Conservation (phyloP, 2,888 invertebrate genomes). For the Nymphalis urticae region DNA sequence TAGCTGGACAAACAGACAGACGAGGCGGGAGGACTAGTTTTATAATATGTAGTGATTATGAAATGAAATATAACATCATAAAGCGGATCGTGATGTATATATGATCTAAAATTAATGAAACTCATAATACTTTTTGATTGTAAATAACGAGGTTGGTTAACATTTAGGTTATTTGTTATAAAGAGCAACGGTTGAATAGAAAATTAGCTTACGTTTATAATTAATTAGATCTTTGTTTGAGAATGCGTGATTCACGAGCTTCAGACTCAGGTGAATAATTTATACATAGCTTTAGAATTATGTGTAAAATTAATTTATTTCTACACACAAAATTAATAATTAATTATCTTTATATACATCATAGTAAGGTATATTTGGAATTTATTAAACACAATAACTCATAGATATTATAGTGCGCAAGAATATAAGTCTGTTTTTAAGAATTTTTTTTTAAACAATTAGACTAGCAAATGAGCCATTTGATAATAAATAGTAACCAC, state of each 20-base stretch:
- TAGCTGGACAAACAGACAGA: no score
- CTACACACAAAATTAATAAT: not conserved
- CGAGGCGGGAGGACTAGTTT: no score
- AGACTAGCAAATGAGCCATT: no score
- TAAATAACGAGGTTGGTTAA: constrained; percentile 1
- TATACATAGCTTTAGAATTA: not conserved
- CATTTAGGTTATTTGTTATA: not conserved
- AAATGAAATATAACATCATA: not conserved
- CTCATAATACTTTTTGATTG: constrained; percentile 1
- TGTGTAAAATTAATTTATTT: not conserved
- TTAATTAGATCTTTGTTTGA: constrained; percentile 14
- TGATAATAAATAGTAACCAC: no score
- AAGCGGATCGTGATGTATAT: not conserved
- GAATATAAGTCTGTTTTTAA: no score
- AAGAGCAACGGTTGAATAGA: not conserved
- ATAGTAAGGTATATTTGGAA: not conserved
- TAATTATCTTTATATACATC: not conserved
- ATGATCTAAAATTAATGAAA: not conserved
- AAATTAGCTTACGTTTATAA: constrained; percentile 9
- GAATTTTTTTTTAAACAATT: no score
- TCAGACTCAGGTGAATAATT: not conserved
- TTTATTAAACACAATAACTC: no score
- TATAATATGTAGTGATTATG: not conserved
- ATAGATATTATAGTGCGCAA: no score
- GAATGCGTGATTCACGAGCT: constrained; percentile 18